Evolutionary conservation across 1,140 invertebrate genomes (phyloP).

Genomic region (Asbolus verrucosus): DNA sequence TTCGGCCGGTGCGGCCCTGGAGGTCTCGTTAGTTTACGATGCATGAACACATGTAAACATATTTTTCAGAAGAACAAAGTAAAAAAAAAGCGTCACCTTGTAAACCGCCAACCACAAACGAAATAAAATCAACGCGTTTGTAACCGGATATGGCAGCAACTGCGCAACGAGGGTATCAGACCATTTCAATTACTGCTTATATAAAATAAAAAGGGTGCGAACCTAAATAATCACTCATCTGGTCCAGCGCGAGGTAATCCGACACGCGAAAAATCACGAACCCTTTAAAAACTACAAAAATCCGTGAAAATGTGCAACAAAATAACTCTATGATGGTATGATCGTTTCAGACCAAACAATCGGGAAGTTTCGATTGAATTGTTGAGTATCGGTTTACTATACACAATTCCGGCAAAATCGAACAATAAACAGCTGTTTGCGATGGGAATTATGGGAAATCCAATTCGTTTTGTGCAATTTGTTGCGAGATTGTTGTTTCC

Average conservation of each 20-base stretch:
- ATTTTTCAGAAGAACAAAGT: slow-evolving; percentile 25
- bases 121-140: slow-evolving; percentile 54
- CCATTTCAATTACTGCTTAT: slow-evolving; percentile 49
- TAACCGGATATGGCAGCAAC: slow-evolving; percentile 49
- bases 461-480: slow-evolving; percentile 24
- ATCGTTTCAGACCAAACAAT: slow-evolving; percentile 26
- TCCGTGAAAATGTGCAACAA: slow-evolving; percentile 3
- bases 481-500: slow-evolving; percentile 16
- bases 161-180: slow-evolving; percentile 49
- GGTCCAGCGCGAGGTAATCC: slow-evolving; percentile 40
- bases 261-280: slow-evolving; percentile 3
- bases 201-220: slow-evolving; percentile 46
- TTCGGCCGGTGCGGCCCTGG: not conserved
- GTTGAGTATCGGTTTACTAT: slow-evolving; percentile 23
- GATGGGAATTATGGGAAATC: slow-evolving; percentile 15
- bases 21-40: not conserved
- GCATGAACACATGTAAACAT: slow-evolving; percentile 15
- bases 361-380: slow-evolving; percentile 20
- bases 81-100: slow-evolving; percentile 50
- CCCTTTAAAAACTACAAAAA: slow-evolving; percentile 20
- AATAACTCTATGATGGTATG: not conserved
- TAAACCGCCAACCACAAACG: slow-evolving; percentile 52
- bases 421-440: slow-evolving; percentile 30
- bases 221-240: slow-evolving; percentile 49
- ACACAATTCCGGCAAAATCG: slow-evolving; percentile 33